These are phyloP conservation scores for Heliconius charithonia DNA, from an alignment of 2,888 invertebrate genomes.

Conservation along the genomic window DNA sequence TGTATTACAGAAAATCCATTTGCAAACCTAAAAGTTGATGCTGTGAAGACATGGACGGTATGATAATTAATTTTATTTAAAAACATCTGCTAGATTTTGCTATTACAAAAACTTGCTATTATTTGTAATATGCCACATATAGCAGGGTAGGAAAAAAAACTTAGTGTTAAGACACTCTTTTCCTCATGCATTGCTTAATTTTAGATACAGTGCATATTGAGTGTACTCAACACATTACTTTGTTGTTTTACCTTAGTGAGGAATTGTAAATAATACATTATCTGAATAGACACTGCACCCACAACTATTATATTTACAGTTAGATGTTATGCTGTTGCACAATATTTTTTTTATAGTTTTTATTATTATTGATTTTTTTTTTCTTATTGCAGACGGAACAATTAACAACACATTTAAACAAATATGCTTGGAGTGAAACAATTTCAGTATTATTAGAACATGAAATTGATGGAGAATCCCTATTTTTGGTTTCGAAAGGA, in stretches of 20 bases:
- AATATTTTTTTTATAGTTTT: not conserved
- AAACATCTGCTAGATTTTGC: not conserved
- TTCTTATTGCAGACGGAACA: constrained; percentile 61
- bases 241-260: too few species aligned
- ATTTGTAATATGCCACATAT: not conserved
- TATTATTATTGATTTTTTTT: not conserved
- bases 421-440: constrained; percentile 67
- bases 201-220: not conserved
- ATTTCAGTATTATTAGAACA: constrained; percentile 68
- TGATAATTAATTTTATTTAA: constrained; percentile 43
- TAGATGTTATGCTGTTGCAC: not conserved
- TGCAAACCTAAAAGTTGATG: constrained; percentile 52
- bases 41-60: constrained; percentile 73
- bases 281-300: too few species aligned
- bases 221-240: too few species aligned
- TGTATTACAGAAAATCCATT: constrained; percentile 64
- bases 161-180: not conserved
- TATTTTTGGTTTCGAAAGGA: constrained; percentile 67
- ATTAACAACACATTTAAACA: constrained; percentile 59
- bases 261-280: too few species aligned
- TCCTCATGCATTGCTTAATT: not conserved
- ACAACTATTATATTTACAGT: too few species aligned
- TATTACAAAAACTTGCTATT: too few species aligned
- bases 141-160: not conserved
- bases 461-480: constrained; percentile 75